phyloP scores from a whole-genome alignment of 30 jellyfish, hydroid and myxozoan species.

The Chironex yamaguchii region DNA sequence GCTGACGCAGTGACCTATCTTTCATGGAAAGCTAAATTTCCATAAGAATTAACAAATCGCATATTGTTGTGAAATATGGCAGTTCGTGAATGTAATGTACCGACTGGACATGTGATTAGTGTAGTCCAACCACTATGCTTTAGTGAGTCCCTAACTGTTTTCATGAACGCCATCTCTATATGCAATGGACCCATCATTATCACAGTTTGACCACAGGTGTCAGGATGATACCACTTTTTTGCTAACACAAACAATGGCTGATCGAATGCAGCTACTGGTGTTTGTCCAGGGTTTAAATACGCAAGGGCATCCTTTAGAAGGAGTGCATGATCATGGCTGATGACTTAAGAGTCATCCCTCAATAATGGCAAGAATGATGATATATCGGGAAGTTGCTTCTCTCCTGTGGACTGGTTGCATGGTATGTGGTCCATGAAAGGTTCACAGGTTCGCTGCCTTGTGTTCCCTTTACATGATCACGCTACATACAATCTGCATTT shows the following conservation, averaged over 20 bases:
- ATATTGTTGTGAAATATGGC: too few species aligned
- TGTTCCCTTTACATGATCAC: not conserved
- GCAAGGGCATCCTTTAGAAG: conserved; percentile 40
- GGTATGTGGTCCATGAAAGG: conserved; percentile 63
- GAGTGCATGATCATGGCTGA: conserved; percentile 59
- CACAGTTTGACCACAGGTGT: conserved; percentile 39
- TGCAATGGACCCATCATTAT: conserved; percentile 61
- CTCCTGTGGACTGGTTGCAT: conserved; percentile 14
- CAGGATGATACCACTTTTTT: conserved; percentile 62
- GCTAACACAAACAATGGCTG: conserved; percentile 76
- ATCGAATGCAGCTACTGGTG: conserved; percentile 51
- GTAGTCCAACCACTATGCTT: conserved; percentile 74
- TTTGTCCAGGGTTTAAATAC: conserved; percentile 60
- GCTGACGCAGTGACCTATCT: too few species aligned
- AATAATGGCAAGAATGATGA: conserved; percentile 42
- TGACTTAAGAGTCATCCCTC: conserved; percentile 43
- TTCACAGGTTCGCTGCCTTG: conserved; percentile 5
- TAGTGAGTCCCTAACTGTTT: conserved; percentile 30
- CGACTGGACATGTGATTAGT: too few species aligned
- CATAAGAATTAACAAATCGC: too few species aligned
- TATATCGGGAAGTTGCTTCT: not conserved
- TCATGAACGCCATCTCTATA: conserved; percentile 60
- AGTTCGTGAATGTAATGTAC: too few species aligned
- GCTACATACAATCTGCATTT: not conserved
- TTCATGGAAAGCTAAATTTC: too few species aligned